A percentile compares a stretch with the other conserved stretches of the same genome.
Conservation (phyloP, 1,140 invertebrate genomes). For the Drosophila yakuba region DNA sequence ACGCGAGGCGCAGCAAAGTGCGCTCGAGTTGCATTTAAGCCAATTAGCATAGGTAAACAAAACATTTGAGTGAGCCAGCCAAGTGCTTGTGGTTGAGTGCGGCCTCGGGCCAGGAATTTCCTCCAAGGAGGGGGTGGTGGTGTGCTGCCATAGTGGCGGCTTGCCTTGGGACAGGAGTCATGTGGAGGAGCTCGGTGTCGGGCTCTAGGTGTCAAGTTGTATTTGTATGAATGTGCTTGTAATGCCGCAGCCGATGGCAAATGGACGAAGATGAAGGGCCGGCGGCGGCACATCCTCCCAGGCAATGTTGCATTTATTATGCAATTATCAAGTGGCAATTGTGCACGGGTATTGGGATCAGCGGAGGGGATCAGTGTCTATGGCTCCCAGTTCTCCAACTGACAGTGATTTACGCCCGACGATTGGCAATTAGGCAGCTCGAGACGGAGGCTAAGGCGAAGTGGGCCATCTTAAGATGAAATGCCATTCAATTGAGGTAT, state of each 20-base stretch:
- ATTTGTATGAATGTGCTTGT: slow-evolving; percentile 72
- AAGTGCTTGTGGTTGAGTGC: slow-evolving; percentile 74
- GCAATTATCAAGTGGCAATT: slow-evolving; percentile 79
- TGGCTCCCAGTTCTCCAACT: slow-evolving; percentile 35
- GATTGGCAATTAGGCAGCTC: slow-evolving; percentile 76
- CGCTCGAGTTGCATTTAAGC: slow-evolving; percentile 82
- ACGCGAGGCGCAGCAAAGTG: slow-evolving; percentile 69
- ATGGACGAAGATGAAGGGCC: slow-evolving; percentile 24
- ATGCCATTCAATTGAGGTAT: slow-evolving; percentile 59
- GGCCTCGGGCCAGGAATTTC: slow-evolving; percentile 44
- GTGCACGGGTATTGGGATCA: slow-evolving; percentile 12
- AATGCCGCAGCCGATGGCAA: slow-evolving; percentile 34
- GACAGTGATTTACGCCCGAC: slow-evolving; percentile 81
- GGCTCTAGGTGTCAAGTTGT: slow-evolving; percentile 64
- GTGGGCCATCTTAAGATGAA: slow-evolving; percentile 58
- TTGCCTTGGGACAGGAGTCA: slow-evolving; percentile 31
- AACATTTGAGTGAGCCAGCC: slow-evolving; percentile 81
- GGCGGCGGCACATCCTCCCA: slow-evolving; percentile 38
- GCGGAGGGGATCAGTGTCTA: slow-evolving; percentile 7
- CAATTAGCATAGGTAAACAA: slow-evolving; percentile 84
- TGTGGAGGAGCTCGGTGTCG: slow-evolving; percentile 35
- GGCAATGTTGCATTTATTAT: slow-evolving; percentile 82
- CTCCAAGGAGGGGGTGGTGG: not conserved
- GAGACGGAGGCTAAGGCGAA: slow-evolving; percentile 18
- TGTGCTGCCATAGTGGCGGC: not conserved